Evolutionary conservation across 2,888 invertebrate species (phyloP), one percentile per base, ranked within the genome.

Genomic region (Eucera pruinosa): DNA sequence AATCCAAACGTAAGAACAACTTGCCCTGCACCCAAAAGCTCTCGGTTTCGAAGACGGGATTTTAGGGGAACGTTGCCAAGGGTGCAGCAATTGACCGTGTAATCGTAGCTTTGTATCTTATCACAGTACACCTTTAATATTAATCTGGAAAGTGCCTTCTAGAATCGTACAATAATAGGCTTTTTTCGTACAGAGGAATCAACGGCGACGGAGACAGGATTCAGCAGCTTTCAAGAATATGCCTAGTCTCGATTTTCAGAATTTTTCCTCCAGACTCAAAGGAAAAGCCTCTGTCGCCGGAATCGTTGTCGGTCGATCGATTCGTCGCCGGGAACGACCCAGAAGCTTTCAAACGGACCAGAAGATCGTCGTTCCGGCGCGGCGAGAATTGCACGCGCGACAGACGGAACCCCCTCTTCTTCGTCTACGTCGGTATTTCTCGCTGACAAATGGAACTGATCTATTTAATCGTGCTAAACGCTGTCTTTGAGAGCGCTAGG

Each of bases 61-160:
- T 43, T 20, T 20, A 13, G 27, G 39, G 13, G 45, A 58, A n/a
- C 27, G 60, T 60, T 70, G 66, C 30, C 55, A 61, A 41, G 25
- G 41, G 36, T 60, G 48, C 33, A 50, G 27, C 69, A 47, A 72
- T 68, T 65, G 67, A 65, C 64, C 68, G 67, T 43, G 65, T 57
- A 77, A 67, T 79, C 72, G 64, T 43, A 30, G 61, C 33, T 30
- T 48, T 45, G 66, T 30, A 77, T 72, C 55, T 72, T 30, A 43
- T 73, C 73, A 58, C 57, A 11, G 62, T 78, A 73, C 76, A 78
- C 78, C 83, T 86, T 85, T 83, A 87, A 87, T 82, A 83, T 82
- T 84, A 87, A 88, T 88, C 86, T 80, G 54, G 69, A 64, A 76
- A 88, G 88, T 88, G 88, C 78, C 83, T 84, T 81, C 87, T 84